Evolutionary conservation across 1,140 invertebrate genomes (phyloP), one percentile per base, ranked within the genome.

Genomic region (Drosophila pseudoobscura): DNA sequence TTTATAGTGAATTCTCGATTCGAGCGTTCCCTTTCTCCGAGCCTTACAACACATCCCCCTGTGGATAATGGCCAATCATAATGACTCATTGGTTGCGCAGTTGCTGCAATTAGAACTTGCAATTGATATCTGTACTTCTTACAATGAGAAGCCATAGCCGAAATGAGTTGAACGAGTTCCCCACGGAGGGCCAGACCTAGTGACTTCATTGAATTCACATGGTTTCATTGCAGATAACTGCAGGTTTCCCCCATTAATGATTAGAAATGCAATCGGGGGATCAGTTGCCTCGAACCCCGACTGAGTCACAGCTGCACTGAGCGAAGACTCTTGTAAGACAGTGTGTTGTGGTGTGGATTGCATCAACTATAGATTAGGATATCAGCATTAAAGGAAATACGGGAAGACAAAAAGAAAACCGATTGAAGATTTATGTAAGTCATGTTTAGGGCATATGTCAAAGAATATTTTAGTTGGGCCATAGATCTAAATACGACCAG

Each of bases 111-210:
- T 39, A 11, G 11, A 39, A 13, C 35, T 7, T 49, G 31, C n/a
- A 9, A 4, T 63, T 44, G 29, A 17, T 44, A 22, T 24, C 11
- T 2, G 11, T 13, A 39, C 35, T 39, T 39, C 35, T 39, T 13
- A 1, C 11, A 39, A 31, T 49, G 29, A 20, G 17, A 61, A 22
- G 15, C 31, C 35, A 44, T 62, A 35, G 24, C 15, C 24, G 9
- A 51, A 44, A 9, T 29, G 59, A 17, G 22, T 43, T 4, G 24
- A 26, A 26, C 24, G 24, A 26, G 24, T 26, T 4, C 24, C 11
- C 11, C 35, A 39, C 1, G 9, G 20, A 3, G 45, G 45, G 45
- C 8, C 4, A 64, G 64, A 29, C 64, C 60, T 54, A 53, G 64
- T 29, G 13, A 53, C 59, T 46, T 20, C 24, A 66, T 63, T 46